Evolutionary conservation across 2,888 invertebrate species (phyloP).

Genomic region (Ectemnius cavifrons): DNA sequence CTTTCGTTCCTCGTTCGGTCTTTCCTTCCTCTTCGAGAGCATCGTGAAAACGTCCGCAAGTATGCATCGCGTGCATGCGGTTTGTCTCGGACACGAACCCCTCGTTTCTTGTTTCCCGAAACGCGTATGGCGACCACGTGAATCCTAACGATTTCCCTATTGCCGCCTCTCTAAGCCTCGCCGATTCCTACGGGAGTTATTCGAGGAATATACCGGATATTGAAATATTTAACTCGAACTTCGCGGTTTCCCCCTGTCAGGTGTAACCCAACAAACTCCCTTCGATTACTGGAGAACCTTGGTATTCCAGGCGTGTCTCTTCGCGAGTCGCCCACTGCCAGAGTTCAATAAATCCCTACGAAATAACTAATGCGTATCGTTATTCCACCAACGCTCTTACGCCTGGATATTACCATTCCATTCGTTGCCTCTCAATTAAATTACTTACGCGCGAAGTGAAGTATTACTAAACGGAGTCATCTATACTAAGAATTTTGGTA

Average conservation of each 20-base stretch:
- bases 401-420: too few species aligned
- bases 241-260: background rate
- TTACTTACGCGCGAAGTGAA: too few species aligned
- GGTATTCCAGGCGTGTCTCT: too few species aligned
- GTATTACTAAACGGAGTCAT: too few species aligned
- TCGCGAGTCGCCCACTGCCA: too few species aligned
- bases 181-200: too few species aligned
- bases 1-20: slow-evolving; percentile 5
- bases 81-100: slow-evolving; percentile 41
- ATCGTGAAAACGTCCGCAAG: slow-evolving; percentile 44
- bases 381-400: too few species aligned
- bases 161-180: background rate
- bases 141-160: slow-evolving; percentile 13
- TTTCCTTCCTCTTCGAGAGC: slow-evolving; percentile 26
- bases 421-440: too few species aligned
- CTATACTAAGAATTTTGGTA: too few species aligned
- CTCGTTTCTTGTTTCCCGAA: slow-evolving; percentile 47
- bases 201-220: slow-evolving; percentile 18
- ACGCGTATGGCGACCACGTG: slow-evolving; percentile 14
- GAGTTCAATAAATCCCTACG: too few species aligned
- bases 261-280: background rate
- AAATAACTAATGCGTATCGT: too few species aligned
- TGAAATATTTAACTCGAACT: background rate
- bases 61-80: slow-evolving; percentile 46
- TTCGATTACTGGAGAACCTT: background rate